phyloP scores from a whole-genome alignment of 1,140 invertebrate genomes.

The Cepaea nemoralis region DNA sequence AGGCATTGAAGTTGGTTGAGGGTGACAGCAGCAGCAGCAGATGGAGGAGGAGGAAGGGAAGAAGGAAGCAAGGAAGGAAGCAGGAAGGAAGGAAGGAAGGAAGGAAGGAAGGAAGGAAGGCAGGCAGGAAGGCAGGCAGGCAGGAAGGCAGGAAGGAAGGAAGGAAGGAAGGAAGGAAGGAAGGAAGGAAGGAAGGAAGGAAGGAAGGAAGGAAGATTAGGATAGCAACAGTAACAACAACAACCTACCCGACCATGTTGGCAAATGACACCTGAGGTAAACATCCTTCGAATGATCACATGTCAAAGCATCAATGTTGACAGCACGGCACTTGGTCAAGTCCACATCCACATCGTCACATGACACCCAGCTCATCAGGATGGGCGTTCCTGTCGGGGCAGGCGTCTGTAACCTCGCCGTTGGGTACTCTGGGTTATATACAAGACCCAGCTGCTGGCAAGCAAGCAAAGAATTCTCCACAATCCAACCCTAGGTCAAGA shows the following conservation, averaged over 20 bases:
- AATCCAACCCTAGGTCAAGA: constrained; percentile 88
- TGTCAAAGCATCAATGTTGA: constrained; percentile 79
- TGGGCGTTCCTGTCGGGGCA: constrained; percentile 51
- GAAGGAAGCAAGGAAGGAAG: too few relatives aligned
- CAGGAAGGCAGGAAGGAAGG: too few relatives aligned
- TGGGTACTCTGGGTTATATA: constrained; percentile 93
- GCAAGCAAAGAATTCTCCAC: constrained; percentile 91
- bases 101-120: too few relatives aligned
- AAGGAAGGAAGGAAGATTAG: background rate
- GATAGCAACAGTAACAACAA: background rate
- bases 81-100: too few relatives aligned
- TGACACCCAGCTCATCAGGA: constrained; percentile 82
- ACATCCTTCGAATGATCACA: constrained; percentile 66
- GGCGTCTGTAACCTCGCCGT: constrained; percentile 73
- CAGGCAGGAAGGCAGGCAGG: too few relatives aligned
- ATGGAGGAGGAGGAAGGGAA: too few relatives aligned
- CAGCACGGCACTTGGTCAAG: constrained; percentile 87
- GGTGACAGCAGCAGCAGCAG: too few relatives aligned
- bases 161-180: too few relatives aligned
- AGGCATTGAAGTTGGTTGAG: too few relatives aligned
- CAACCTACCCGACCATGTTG: constrained; percentile 69
- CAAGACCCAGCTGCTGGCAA: constrained; percentile 94
- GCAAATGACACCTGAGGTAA: constrained; percentile 64
- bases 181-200: too few relatives aligned
- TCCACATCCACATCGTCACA: constrained; percentile 94